Conservation (phyloP, 2,113 vertebrate genomes). For the Macquaria ambigua region DNA sequence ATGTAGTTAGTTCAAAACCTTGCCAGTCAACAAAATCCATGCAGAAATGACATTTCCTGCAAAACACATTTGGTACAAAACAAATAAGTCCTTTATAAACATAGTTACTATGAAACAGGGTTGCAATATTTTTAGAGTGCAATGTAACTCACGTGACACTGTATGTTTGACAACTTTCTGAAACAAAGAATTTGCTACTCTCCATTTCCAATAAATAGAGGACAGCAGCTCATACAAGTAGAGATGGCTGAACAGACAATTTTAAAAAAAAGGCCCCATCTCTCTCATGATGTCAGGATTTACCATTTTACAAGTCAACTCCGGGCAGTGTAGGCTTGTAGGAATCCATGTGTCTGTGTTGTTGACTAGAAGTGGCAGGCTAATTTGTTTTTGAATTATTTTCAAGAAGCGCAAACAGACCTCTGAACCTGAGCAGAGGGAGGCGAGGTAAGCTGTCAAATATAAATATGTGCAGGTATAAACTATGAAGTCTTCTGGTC, state of each 20-base stretch:
- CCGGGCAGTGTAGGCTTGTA: neutral
- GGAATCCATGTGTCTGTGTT: slow-evolving; percentile 5
- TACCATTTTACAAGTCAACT: neutral
- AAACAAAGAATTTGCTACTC: neutral
- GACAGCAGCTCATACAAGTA: neutral
- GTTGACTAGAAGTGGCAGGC: slow-evolving; percentile 20
- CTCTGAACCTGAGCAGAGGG: slow-evolving; percentile 13
- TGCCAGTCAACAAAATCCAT: no score
- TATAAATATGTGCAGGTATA: neutral
- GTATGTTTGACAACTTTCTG: neutral
- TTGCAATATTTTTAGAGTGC: neutral
- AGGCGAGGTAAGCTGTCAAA: slow-evolving; percentile 16
- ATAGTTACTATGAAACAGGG: neutral
- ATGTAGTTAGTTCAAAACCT: no score
- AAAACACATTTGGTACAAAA: neutral
- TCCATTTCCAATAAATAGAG: neutral
- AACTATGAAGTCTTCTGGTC: slow-evolving; percentile 13
- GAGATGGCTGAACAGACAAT: neutral
- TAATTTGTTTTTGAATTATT: slow-evolving; percentile 30
- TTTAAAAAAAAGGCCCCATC: neutral
- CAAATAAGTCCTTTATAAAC: neutral
- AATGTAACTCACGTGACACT: neutral
- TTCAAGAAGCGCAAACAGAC: slow-evolving; percentile 26
- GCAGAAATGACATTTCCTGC: neutral
- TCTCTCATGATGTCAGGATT: slow-evolving; percentile 5